Percentiles rank a stretch among this genome's conserved stretches.
Conservation (phyloP, 2,888 invertebrate species). For the Drosophila antonietae region DNA sequence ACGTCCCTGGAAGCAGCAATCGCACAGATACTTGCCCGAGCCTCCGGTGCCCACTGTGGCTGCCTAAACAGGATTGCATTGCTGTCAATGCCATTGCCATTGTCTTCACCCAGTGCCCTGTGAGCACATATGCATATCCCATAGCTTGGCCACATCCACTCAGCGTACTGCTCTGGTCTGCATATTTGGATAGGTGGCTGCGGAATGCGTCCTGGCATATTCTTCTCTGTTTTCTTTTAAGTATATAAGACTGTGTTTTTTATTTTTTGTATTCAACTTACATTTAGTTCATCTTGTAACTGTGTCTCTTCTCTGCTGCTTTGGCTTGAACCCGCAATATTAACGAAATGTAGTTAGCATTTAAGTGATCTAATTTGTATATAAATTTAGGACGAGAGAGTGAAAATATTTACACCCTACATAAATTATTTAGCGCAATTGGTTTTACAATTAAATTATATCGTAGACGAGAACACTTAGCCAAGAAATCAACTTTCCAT, state of each 20-base stretch:
- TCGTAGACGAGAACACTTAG: slow-evolving; percentile 45
- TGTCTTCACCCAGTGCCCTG: slow-evolving; percentile 33
- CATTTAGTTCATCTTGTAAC: slow-evolving; percentile 39
- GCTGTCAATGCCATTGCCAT: neutral
- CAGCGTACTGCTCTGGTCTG: slow-evolving; percentile 24
- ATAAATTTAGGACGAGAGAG: slow-evolving; percentile 50
- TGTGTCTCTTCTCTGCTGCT: slow-evolving; percentile 18
- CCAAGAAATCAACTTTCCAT: slow-evolving; percentile 46
- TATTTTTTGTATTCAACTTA: slow-evolving; percentile 47
- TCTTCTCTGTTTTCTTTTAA: slow-evolving; percentile 41
- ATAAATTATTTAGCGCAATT: slow-evolving; percentile 77
- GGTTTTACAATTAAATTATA: slow-evolving; percentile 65
- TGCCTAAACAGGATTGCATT: slow-evolving; percentile 15
- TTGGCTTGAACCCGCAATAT: slow-evolving; percentile 55
- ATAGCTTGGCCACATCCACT: slow-evolving; percentile 42
- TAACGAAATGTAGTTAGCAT: slow-evolving; percentile 41
- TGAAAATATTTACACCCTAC: slow-evolving; percentile 47
- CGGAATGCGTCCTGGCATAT: slow-evolving; percentile 43
- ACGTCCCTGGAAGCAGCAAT: slow-evolving; percentile 72
- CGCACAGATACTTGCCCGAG: slow-evolving; percentile 45
- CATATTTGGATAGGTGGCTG: slow-evolving; percentile 11
- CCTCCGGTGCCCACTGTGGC: slow-evolving; percentile 33
- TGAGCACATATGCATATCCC: slow-evolving; percentile 58
- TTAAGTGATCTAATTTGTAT: slow-evolving; percentile 69
- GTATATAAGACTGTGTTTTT: slow-evolving; percentile 74